Evolutionary conservation across 2,113 vertebrate genomes (phyloP).

Genomic region (Periophthalmodon schlosseri): DNA sequence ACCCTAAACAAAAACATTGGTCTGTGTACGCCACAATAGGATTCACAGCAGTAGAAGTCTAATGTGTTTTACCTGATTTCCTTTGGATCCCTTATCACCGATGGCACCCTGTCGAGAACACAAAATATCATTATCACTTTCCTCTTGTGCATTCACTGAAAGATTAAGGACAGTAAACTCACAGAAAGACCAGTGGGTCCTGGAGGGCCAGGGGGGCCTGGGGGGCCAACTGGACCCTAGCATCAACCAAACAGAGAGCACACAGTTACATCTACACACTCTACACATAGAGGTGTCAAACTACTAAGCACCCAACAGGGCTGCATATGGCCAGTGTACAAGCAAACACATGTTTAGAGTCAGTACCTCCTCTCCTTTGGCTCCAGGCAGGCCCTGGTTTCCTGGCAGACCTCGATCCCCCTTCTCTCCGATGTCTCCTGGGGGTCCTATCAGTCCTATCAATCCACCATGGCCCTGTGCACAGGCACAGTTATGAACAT

Average conservation of each 20-base stretch:
- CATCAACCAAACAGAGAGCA: slow-evolving; percentile 13
- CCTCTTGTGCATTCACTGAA: not conserved
- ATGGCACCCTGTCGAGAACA: slow-evolving; percentile 61
- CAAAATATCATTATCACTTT: not conserved
- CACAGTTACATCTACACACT: not conserved
- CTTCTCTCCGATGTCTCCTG: slow-evolving; percentile 95
- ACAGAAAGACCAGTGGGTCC: slow-evolving; percentile 90
- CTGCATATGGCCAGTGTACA: not conserved
- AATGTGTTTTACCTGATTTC: slow-evolving; percentile 65
- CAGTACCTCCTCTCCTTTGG: slow-evolving; percentile 93
- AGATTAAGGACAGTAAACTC: slow-evolving; percentile 57
- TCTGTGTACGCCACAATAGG: not conserved
- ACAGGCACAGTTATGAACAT: not conserved
- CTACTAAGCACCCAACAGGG: not conserved
- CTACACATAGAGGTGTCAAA: not conserved
- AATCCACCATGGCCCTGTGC: slow-evolving; percentile 92
- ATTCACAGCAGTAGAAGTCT: not conserved
- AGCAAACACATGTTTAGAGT: not conserved
- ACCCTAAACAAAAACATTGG: slow-evolving; percentile 76
- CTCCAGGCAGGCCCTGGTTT: slow-evolving; percentile 86
- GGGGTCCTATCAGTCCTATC: slow-evolving; percentile 94
- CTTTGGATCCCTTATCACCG: slow-evolving; percentile 76
- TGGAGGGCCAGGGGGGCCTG: slow-evolving; percentile 84
- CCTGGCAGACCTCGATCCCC: slow-evolving; percentile 94
- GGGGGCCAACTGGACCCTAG: slow-evolving; percentile 85